A percentile compares a stretch with the other conserved stretches of the same genome.
Evolutionary conservation across 2,797 vertebrate species (phyloP).

Genomic region (Triplophysa yarkandensis): DNA sequence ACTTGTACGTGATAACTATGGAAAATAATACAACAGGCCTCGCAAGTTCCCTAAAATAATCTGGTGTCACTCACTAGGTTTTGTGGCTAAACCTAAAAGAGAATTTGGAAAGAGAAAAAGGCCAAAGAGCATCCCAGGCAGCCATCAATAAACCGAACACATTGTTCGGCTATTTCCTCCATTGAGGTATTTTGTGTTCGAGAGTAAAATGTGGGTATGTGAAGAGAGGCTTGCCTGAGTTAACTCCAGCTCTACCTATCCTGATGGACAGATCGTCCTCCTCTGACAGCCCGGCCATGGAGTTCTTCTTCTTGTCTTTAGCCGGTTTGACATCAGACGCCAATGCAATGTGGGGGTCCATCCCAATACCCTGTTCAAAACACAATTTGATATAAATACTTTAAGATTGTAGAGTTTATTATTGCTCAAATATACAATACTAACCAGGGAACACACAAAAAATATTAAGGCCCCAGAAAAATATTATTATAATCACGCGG

Average conservation of each 20-base stretch:
- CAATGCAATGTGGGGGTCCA: conserved; percentile 81
- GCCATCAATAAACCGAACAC: conserved; percentile 63
- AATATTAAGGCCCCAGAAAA: no score
- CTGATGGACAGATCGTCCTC: conserved; percentile 85
- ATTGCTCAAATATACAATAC: background rate
- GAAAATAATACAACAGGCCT: background rate
- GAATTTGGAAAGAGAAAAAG: background rate
- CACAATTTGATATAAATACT: background rate
- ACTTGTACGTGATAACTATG: background rate
- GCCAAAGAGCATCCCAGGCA: conserved; percentile 6
- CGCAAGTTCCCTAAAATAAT: background rate
- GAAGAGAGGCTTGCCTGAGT: conserved; percentile 93
- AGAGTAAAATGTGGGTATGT: conserved; percentile 73
- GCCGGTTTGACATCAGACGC: conserved; percentile 65
- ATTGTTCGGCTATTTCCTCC: background rate
- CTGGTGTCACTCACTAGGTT: background rate
- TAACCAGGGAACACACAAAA: background rate
- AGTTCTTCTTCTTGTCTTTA: conserved; percentile 80
- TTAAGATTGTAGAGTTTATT: background rate
- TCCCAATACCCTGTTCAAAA: conserved; percentile 77
- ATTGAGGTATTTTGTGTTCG: background rate
- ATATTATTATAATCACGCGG: no score
- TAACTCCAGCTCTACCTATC: conserved; percentile 91
- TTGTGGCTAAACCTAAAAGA: background rate
- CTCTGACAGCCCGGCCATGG: conserved; percentile 48